Conservation (phyloP, 2,888 invertebrate genomes). For the Oeneis ivallda region DNA sequence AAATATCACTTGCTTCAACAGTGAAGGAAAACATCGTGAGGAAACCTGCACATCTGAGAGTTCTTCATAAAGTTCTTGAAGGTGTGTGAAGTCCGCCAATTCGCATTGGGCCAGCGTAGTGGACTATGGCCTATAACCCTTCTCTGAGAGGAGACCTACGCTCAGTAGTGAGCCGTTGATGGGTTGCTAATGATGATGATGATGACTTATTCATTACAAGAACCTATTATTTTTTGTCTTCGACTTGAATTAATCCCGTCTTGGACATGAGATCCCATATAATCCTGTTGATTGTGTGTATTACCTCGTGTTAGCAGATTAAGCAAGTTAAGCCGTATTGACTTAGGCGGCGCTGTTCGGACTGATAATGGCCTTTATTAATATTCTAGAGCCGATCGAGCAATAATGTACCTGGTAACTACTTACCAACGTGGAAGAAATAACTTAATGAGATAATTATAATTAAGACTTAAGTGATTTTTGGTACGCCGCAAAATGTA, state of each 20-base stretch:
- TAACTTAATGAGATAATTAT: background rate
- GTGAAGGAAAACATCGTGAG: no score
- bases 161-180: no score
- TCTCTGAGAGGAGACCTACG: no score
- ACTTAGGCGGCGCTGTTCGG: constrained; percentile 28
- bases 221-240: background rate
- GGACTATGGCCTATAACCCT: no score
- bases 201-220: background rate
- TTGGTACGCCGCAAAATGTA: no score
- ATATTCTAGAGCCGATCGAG: constrained; percentile 26
- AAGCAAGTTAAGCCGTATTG: constrained; percentile 38
- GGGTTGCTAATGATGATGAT: no score
- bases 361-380: constrained; percentile 51
- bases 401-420: constrained; percentile 20
- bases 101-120: no score
- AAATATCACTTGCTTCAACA: no score
- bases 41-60: no score
- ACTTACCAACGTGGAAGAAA: background rate
- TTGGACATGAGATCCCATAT: constrained; percentile 17
- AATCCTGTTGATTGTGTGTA: constrained; percentile 31
- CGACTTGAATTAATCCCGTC: background rate
- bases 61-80: no score
- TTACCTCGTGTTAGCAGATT: constrained; percentile 33
- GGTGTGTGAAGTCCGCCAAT: no score
- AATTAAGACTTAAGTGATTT: no score